A percentile compares a stretch with the other conserved stretches of the same genome.
These are phyloP conservation scores for Indicator indicator DNA, from an alignment of 2,113 vertebrate genomes.

Conservation along the genomic window DNA sequence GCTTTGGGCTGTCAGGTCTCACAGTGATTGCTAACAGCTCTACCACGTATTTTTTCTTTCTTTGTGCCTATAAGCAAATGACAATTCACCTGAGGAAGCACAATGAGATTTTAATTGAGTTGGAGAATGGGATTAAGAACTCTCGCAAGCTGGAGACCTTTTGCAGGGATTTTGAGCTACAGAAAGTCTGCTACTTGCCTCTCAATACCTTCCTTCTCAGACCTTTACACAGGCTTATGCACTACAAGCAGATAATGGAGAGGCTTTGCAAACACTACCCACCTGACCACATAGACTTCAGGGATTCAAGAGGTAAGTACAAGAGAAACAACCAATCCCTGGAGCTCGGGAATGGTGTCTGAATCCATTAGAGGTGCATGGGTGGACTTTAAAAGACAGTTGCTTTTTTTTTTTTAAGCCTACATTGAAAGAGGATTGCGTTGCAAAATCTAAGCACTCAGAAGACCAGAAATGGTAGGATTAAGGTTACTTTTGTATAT, in stretches of 20 bases:
- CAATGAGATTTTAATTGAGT: constrained; percentile 85
- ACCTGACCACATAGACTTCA: constrained; percentile 88
- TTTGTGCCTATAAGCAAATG: constrained; percentile 79
- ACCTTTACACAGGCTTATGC: constrained; percentile 93
- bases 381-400: background rate
- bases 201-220: constrained; percentile 95
- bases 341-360: background rate
- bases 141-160: constrained; percentile 86
- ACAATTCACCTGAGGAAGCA: constrained; percentile 88
- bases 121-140: constrained; percentile 84
- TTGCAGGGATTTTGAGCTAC: constrained; percentile 95
- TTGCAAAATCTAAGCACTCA: background rate
- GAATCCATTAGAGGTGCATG: background rate
- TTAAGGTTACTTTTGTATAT: background rate
- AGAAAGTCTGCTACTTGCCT: constrained; percentile 97
- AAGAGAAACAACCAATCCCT: background rate
- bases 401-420: background rate
- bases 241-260: constrained; percentile 98
- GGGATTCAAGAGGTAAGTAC: constrained; percentile 90
- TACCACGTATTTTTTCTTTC: background rate
- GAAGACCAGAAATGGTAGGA: background rate
- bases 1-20: background rate
- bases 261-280: constrained; percentile 94
- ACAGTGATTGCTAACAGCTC: background rate
- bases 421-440: background rate